Conservation (phyloP, 2,888 invertebrate species). For the Amphipoea oculea region DNA sequence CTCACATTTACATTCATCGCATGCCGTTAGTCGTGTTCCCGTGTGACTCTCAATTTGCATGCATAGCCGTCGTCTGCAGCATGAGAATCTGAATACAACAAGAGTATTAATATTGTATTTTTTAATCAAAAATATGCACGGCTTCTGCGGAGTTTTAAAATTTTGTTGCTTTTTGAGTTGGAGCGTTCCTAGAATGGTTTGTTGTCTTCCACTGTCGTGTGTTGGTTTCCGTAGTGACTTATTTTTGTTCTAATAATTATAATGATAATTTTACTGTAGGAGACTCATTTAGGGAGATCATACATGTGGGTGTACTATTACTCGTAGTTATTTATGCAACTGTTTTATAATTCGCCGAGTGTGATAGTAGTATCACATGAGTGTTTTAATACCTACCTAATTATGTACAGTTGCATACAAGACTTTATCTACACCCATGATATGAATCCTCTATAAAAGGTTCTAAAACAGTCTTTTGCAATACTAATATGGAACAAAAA, state of each 20-base stretch:
- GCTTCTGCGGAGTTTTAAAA: conserved; percentile 45
- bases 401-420: too few relatives aligned
- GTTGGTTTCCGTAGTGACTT: not conserved
- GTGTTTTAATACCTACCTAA: too few relatives aligned
- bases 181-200: conserved; percentile 8
- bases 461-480: too few relatives aligned
- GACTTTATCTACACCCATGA: too few relatives aligned
- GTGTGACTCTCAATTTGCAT: conserved; percentile 71
- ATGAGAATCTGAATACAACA: conserved; percentile 66
- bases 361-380: too few relatives aligned
- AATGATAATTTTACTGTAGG: not conserved
- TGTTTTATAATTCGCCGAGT: too few relatives aligned
- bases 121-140: conserved; percentile 64
- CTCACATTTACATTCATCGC: conserved; percentile 76
- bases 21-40: conserved; percentile 69
- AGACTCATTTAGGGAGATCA: too few relatives aligned
- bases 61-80: conserved; percentile 63
- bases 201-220: not conserved
- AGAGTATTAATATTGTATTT: conserved; percentile 67
- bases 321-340: too few relatives aligned
- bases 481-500: too few relatives aligned
- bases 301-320: not conserved
- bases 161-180: conserved; percentile 9
- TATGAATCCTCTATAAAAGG: too few relatives aligned
- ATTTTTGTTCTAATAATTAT: not conserved